Evolutionary conservation across 1,140 invertebrate genomes (phyloP).

Genomic region (Bilobella aurantiaca): DNA sequence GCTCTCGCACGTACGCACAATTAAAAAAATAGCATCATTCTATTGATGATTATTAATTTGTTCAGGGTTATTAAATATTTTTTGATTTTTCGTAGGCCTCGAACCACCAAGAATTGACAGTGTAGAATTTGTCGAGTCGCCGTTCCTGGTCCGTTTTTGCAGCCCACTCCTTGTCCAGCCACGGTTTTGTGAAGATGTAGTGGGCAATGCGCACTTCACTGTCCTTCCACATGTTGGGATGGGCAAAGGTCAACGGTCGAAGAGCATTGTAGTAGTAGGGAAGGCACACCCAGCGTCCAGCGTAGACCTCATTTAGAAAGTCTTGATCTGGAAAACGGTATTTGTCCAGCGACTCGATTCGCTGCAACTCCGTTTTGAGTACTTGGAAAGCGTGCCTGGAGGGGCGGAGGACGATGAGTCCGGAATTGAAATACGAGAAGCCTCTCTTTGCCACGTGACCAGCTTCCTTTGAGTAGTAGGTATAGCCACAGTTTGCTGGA

Average conservation of each 20-base stretch:
- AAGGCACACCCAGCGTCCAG: neutral
- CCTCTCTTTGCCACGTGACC: neutral
- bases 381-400: neutral
- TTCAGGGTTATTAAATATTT: neutral
- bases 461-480: neutral
- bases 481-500: neutral
- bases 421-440: neutral
- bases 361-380: neutral
- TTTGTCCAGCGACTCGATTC: neutral
- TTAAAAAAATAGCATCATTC: neutral
- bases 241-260: neutral
- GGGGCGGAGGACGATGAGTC: neutral
- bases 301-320: neutral
- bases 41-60: neutral
- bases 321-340: neutral
- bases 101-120: neutral
- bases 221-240: neutral
- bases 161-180: neutral
- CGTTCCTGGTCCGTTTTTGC: neutral
- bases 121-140: neutral
- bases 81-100: neutral
- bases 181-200: neutral
- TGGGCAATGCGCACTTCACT: neutral
- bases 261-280: slow-evolving; percentile 1
- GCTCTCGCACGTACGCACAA: too few relatives aligned